phyloP scores from a whole-genome alignment of 2,888 invertebrate species.

The Drosophila nigritarsus region DNA sequence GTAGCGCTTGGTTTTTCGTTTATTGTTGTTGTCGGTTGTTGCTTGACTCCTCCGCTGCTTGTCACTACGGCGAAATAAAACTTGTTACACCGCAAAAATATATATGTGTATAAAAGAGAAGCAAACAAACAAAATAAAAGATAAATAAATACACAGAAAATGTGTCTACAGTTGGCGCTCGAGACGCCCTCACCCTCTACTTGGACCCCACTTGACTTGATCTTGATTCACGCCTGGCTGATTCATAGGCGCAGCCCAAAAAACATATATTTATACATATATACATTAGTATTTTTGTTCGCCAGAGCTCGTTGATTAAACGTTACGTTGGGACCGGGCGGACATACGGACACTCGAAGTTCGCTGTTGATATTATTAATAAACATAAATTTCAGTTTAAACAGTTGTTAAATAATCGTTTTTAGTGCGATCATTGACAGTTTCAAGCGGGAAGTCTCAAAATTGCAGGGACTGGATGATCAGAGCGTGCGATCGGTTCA shows the following conservation, averaged over 20 bases:
- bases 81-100: slow-evolving; percentile 73
- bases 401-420: slow-evolving; percentile 78
- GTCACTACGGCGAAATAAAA: slow-evolving; percentile 57
- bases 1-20: slow-evolving; percentile 37
- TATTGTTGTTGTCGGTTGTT: slow-evolving; percentile 35
- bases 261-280: neutral
- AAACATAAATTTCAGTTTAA: slow-evolving; percentile 80
- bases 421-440: slow-evolving; percentile 63
- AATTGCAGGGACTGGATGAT: slow-evolving; percentile 3
- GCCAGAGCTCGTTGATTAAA: slow-evolving; percentile 57
- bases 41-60: slow-evolving; percentile 71
- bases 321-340: slow-evolving; percentile 24
- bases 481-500: slow-evolving; percentile 8
- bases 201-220: slow-evolving; percentile 45
- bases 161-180: slow-evolving; percentile 47
- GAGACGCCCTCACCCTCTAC: slow-evolving; percentile 60
- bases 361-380: slow-evolving; percentile 82
- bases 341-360: slow-evolving; percentile 17
- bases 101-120: slow-evolving; percentile 34
- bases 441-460: slow-evolving; percentile 35
- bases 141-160: slow-evolving; percentile 18
- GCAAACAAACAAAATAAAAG: neutral
- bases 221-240: slow-evolving; percentile 61
- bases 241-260: slow-evolving; percentile 64
- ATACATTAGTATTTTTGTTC: slow-evolving; percentile 2